Percentiles rank a stretch among this genome's conserved stretches.
Conservation (phyloP, 2,888 invertebrate species). For the Drosophila siamana region DNA sequence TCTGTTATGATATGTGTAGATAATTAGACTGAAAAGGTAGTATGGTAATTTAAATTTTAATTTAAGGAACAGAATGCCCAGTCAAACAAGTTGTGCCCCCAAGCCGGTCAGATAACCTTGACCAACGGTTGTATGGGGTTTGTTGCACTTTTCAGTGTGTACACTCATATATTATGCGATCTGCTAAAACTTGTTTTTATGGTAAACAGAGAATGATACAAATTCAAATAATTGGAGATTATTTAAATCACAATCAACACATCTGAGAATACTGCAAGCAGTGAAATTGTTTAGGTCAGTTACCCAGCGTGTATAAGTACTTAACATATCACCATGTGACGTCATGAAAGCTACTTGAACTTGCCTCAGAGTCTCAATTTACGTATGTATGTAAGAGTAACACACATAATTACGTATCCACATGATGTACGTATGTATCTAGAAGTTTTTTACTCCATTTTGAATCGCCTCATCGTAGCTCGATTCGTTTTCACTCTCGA, state of each 20-base stretch:
- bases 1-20: neutral
- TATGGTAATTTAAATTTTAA: constrained; percentile 10
- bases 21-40: neutral
- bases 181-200: constrained; percentile 29
- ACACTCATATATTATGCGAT: neutral
- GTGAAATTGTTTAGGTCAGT: constrained; percentile 24
- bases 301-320: constrained; percentile 3
- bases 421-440: neutral
- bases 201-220: constrained; percentile 24
- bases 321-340: constrained; percentile 28
- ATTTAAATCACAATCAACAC: neutral
- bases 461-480: constrained; percentile 15
- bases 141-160: constrained; percentile 38
- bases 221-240: neutral
- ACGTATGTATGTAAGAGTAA: neutral
- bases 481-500: constrained; percentile 43
- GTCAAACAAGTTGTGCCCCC: constrained; percentile 37
- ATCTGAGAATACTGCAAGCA: constrained; percentile 5
- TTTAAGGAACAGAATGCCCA: neutral
- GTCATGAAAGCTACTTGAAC: constrained; percentile 55
- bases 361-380: constrained; percentile 21
- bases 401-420: too few relatives aligned
- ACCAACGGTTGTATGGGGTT: constrained; percentile 46
- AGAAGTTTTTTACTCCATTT: constrained; percentile 33
- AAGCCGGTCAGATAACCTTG: constrained; percentile 49